These are phyloP conservation scores for Dysidea cf. avara DNA, from an alignment of 37 sponge, comb jelly and placozoan species.

Conservation along the genomic window DNA sequence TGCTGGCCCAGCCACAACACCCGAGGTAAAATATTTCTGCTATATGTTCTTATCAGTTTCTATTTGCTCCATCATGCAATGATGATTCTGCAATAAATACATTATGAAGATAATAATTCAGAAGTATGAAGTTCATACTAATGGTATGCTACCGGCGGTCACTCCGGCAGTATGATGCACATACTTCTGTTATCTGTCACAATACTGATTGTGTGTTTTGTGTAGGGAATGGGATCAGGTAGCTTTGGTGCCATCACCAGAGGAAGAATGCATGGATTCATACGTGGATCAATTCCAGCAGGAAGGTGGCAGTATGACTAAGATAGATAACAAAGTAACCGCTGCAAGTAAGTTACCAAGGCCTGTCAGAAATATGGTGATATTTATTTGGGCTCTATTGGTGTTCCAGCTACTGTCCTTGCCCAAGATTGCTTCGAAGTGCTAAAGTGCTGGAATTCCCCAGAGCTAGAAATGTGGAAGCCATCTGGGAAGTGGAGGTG, in stretches of 20 bases:
- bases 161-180: too few species aligned
- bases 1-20: too few species aligned
- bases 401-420: slow-evolving; percentile 51
- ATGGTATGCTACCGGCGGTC: too few species aligned
- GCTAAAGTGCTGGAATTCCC: slow-evolving; percentile 47
- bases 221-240: slow-evolving; percentile 40
- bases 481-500: slow-evolving; percentile 57
- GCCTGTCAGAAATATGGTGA: slow-evolving; percentile 56
- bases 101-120: too few species aligned
- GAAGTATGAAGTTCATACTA: too few species aligned
- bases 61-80: too few species aligned
- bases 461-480: slow-evolving; percentile 48
- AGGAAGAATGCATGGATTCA: slow-evolving; percentile 59
- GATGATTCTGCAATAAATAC: too few species aligned
- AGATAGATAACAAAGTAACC: slow-evolving; percentile 27
- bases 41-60: too few species aligned
- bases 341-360: slow-evolving; percentile 15
- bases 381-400: slow-evolving; percentile 54
- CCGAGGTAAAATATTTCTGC: too few species aligned
- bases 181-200: too few species aligned
- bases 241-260: slow-evolving; percentile 53
- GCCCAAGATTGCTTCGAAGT: slow-evolving; percentile 37
- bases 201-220: too few species aligned
- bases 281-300: slow-evolving; percentile 42
- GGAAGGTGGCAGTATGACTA: slow-evolving; percentile 40